Percentiles rank a stretch among this genome's conserved stretches.
phyloP scores from a whole-genome alignment of 2,113 vertebrate genomes.

The Crotalus horridus region DNA sequence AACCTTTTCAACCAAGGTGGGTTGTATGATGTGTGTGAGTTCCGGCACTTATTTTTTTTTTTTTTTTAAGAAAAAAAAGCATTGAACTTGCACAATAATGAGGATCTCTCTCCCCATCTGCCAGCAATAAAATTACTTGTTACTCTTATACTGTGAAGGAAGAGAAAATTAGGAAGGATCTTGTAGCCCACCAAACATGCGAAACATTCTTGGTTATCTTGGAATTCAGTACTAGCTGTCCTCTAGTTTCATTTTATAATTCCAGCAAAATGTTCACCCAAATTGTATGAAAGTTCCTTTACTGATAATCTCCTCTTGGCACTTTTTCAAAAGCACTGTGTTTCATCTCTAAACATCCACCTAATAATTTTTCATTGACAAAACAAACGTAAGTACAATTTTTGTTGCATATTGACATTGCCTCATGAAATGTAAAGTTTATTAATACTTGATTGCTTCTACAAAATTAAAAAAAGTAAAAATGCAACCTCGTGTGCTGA shows the following conservation, averaged over 20 bases:
- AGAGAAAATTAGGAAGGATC: not conserved
- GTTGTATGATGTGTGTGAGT: too few species aligned
- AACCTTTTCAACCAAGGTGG: too few species aligned
- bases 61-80: too few species aligned
- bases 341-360: not conserved
- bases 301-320: not conserved
- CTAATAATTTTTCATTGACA: not conserved
- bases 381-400: accelerated
- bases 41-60: too few species aligned
- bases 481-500: slow-evolving; percentile 25
- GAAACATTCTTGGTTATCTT: not conserved
- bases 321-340: not conserved
- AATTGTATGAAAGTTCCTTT: not conserved
- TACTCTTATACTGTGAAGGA: not conserved
- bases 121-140: not conserved
- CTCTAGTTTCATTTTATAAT: not conserved
- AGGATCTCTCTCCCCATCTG: not conserved
- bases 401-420: accelerated
- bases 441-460: not conserved
- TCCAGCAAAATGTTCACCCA: not conserved
- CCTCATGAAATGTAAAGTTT: not conserved
- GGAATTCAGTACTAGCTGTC: not conserved
- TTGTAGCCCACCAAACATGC: not conserved
- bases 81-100: not conserved
- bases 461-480: not conserved